Conservation (phyloP, 2,797 vertebrate genomes). For the Diceros bicornis region DNA sequence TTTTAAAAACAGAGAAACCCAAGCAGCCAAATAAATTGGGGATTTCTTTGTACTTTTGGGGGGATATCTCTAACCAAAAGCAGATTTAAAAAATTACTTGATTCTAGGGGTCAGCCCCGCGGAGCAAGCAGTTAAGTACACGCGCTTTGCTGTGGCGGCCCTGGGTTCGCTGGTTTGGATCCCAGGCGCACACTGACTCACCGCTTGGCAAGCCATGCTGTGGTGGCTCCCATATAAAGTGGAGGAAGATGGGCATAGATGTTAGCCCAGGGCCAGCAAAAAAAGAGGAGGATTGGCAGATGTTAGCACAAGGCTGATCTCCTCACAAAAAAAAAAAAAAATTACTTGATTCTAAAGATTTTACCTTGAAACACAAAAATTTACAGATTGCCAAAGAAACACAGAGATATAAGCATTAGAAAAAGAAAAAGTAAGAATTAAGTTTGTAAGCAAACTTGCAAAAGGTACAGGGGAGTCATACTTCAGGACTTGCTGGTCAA, state of each 20-base stretch:
- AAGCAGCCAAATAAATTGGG: conserved; percentile 46
- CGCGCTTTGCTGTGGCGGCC: no score
- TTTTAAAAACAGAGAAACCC: conserved; percentile 44
- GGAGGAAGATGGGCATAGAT: no score
- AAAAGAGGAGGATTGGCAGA: no score
- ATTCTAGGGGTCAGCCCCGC: neutral
- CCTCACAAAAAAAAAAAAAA: neutral
- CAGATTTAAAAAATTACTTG: neutral
- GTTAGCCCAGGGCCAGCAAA: no score
- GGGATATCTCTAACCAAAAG: neutral
- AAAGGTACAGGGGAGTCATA: neutral
- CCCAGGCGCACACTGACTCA: no score
- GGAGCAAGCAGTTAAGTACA: no score
- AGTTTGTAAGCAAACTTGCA: neutral
- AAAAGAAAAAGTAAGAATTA: conserved; percentile 44
- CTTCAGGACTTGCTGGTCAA: neutral
- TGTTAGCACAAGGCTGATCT: no score
- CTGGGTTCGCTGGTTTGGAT: no score
- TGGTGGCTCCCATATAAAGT: no score
- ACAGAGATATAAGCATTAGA: neutral
- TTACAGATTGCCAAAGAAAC: conserved; percentile 41
- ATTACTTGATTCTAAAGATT: conserved; percentile 53
- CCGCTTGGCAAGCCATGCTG: no score
- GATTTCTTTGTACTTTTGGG: neutral
- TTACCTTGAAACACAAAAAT: conserved; percentile 50